These are phyloP conservation scores for Cephus spinipes DNA, from an alignment of 2,888 invertebrate genomes.

Conservation along the genomic window DNA sequence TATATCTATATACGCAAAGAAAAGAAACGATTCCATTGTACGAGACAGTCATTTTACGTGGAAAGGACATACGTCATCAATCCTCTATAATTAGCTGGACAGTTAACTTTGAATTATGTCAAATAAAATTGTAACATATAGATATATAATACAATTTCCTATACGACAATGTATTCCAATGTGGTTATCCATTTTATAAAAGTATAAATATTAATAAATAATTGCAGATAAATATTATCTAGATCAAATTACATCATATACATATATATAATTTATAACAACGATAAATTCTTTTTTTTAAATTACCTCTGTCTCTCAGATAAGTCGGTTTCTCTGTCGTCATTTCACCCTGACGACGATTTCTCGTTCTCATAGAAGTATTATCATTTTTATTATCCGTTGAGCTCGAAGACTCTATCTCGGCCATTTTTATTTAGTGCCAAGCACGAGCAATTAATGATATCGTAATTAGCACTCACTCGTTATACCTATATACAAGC, in stretches of 20 bases:
- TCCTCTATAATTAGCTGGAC: neutral
- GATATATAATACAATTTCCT: too few relatives aligned
- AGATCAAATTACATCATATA: too few relatives aligned
- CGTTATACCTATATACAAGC: neutral
- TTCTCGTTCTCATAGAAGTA: neutral
- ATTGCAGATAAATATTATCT: too few relatives aligned
- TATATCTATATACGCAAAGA: too few relatives aligned
- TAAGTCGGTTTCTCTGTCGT: slow-evolving; percentile 53
- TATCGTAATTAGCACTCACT: neutral
- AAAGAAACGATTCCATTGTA: neutral
- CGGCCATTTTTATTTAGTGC: neutral
- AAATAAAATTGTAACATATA: too few relatives aligned
- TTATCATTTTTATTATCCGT: neutral
- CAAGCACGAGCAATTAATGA: neutral
- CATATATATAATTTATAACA: neutral
- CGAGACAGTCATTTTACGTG: neutral
- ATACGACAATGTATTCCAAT: too few relatives aligned
- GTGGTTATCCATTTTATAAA: too few relatives aligned
- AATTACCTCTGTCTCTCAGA: slow-evolving; percentile 55
- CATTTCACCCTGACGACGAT: slow-evolving; percentile 34
- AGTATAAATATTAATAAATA: too few relatives aligned
- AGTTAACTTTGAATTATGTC: neutral
- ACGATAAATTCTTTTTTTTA: neutral
- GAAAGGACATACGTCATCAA: neutral
- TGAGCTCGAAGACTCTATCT: neutral